Base-by-base conservation (phyloP, 2,888 invertebrate genomes). In the Resseliella maxima region DNA sequence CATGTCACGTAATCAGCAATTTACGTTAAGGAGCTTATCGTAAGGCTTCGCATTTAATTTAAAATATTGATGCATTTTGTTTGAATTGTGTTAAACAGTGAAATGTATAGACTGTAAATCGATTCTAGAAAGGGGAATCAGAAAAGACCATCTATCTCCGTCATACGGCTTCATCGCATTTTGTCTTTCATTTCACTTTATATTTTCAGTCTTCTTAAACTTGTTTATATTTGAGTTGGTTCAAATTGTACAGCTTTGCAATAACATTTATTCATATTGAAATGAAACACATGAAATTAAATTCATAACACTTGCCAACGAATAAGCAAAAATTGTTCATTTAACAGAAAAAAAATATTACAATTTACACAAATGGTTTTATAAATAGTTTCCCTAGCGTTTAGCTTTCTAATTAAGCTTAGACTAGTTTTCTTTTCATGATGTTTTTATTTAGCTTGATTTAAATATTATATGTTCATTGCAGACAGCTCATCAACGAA, bases 401-500 rank as follows among this genome's bases (percentile, higher is more conserved):
- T n/a, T n/a, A n/a, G 41, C 41, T 12, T 8, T 5, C 41, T 41
- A 41, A 41, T 41, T 41, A 12, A 41, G 12, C 5, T 41, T 41
- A 12, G 12, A 41, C 12, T n/a, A 10, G 18, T 45, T 85, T 85
- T 24, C n/a, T 45, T 85, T 54, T 50, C 8, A 21, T n/a, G n/a
- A n/a, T n/a, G n/a, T n/a, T n/a, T n/a, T n/a, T n/a, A n/a, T n/a
- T n/a, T n/a, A n/a, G n/a, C n/a, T n/a, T n/a, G n/a, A n/a, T n/a
- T n/a, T n/a, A n/a, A n/a, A n/a, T n/a, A n/a, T 50, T 50, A 1
- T 50, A 6, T 18, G 8, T 8, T 10, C 88, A 88, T 94, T 94
- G 87, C 94, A 95, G 95, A 94, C 90, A 95, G 94, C 89, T 95
- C 95, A 88, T 95, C 95, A 87, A 92, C 93, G 86, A 94, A 92